Evolutionary conservation across 1,140 invertebrate genomes (phyloP), one percentile per base, ranked within the genome.

Genomic region (Euwallacea similis): DNA sequence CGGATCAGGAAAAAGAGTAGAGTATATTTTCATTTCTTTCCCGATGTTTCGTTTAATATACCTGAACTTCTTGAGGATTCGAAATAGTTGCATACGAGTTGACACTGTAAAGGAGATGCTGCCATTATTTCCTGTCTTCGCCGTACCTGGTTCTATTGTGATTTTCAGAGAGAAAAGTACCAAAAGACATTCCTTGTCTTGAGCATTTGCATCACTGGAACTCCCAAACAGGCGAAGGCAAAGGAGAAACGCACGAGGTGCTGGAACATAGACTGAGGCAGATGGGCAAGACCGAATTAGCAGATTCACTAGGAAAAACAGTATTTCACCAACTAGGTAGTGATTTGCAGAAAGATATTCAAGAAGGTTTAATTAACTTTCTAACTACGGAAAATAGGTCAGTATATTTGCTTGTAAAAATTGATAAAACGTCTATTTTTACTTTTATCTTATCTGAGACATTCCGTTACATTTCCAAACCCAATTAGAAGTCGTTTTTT

Each of bases 121-220:
- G 21, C 4, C 21, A 33, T 33, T 33, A 33, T 33, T 33, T 4
- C 1, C 21, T 33, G 21, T 4, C 21, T 33, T 33, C 4, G 21
- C 1, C 21, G 1, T 33, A 4, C 4, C 21, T 33, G 21, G 21
- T 2, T 33, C 4, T 33, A 33, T 33, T 33, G n/a, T 13, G 15
- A 50, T 11, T 46, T 68, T 56, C 68, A 84, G 83, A 84, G 73
- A 76, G 81, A 42, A 83, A 81, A 68, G 73, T 87, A 13, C 78
- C 84, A 42, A 80, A 84, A 73, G 82, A 85, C 41, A 76, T 84
- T 2, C 73, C 84, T 4, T 89, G 88, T 73, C 71, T 87, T 3
- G 77, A 83, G 33, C 82, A 86, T 41, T 79, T 89, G 0, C 43
- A 87, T 0, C 82, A 86, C 64, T 89, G 87, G 87, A 88, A 86